Evolutionary conservation across 2,888 invertebrate species (phyloP).

Genomic region (Podotricha telesiphe): DNA sequence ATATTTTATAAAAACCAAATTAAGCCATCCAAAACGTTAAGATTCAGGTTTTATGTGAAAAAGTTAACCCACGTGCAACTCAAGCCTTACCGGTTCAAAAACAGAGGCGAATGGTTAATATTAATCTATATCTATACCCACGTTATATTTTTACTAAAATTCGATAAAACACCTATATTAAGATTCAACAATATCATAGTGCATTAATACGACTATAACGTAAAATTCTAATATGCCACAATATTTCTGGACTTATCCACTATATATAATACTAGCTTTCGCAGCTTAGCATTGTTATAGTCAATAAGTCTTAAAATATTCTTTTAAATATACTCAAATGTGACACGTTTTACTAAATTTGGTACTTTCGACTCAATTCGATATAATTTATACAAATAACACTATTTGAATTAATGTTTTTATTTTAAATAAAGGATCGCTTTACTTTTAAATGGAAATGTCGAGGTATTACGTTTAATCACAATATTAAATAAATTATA

Average conservation of each 20-base stretch:
- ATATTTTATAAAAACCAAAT: background rate
- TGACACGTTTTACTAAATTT: conserved; percentile 33
- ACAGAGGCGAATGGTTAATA: conserved; percentile 31
- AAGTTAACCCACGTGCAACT: background rate
- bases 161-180: conserved; percentile 39
- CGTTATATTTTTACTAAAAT: conserved; percentile 33
- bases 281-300: background rate
- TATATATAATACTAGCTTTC: background rate
- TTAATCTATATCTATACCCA: conserved; percentile 40
- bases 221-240: conserved; percentile 40
- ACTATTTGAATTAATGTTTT: background rate
- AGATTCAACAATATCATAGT: conserved; percentile 54
- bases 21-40: background rate
- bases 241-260: conserved; percentile 19
- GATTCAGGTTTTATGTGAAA: background rate
- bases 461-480: conserved; percentile 16
- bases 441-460: conserved; percentile 4
- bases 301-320: conserved; percentile 29
- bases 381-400: conserved; percentile 22
- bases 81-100: conserved; percentile 30
- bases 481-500: conserved; percentile 10
- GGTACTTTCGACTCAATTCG: conserved; percentile 42
- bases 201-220: conserved; percentile 45
- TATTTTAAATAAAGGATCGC: conserved; percentile 12
- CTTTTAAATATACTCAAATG: conserved; percentile 10